phyloP scores from a whole-genome alignment of 2,797 vertebrate species.

The Rhynchotus rufescens region DNA sequence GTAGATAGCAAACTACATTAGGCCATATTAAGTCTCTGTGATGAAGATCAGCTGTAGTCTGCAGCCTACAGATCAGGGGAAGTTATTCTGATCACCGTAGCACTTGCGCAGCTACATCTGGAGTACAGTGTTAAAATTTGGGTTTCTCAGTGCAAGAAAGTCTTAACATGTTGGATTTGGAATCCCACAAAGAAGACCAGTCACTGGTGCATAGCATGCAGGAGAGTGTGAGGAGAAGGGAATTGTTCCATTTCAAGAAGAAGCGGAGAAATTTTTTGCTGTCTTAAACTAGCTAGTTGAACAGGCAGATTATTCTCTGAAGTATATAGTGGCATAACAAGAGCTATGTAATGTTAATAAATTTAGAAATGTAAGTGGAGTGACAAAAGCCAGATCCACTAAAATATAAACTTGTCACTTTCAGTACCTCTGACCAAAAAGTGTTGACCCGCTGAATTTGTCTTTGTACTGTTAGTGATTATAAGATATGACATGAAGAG shows the following conservation, averaged over 20 bases:
- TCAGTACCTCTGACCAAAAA: background rate
- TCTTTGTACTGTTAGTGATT: background rate
- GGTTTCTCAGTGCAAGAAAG: background rate
- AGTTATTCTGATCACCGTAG: background rate
- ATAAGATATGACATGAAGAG: background rate
- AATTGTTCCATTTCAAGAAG: background rate
- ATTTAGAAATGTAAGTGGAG: background rate
- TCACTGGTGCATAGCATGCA: background rate
- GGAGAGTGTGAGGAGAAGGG: background rate
- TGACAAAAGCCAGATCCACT: background rate
- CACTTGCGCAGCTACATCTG: background rate
- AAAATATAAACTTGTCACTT: background rate
- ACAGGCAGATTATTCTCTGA: background rate
- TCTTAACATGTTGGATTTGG: background rate
- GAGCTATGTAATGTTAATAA: background rate
- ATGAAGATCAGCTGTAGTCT: background rate
- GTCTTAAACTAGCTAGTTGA: background rate
- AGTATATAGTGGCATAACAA: background rate
- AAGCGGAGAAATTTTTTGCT: background rate
- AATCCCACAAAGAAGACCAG: accelerated
- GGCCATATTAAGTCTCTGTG: background rate
- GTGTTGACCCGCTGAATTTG: background rate
- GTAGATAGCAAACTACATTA: background rate
- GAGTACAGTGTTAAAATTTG: background rate
- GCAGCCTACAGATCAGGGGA: background rate